Base-by-base conservation (phyloP, 2,797 vertebrate genomes). In the Labeo calbasu region DNA sequence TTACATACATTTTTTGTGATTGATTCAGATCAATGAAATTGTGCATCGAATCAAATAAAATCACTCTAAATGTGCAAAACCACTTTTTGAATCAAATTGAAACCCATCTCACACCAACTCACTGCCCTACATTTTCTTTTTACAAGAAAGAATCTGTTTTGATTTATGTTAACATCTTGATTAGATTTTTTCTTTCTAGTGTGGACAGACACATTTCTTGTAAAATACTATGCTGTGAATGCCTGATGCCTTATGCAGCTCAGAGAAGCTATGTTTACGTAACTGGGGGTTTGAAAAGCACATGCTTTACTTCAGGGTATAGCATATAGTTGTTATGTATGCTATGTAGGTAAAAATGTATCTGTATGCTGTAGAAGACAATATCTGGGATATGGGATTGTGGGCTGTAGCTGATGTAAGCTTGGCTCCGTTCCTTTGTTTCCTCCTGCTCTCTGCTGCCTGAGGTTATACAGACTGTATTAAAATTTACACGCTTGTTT, bases 401-500 rank as follows among this genome's bases (percentile, higher is more conserved):
- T 69, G 51, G 14, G 50, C 23, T 48, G 50, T 57, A 83, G 36
- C 17, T 77, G 17, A 65, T 75, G 6, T 57, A 59, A 36, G 7
- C 32, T 55, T 76, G 71, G 50, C 57, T 83, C 36, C 4, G 15
- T 63, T 40, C 4, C 21, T 23, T 72, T 51, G 23, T 78, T 79
- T 69, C 23, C 40, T 40, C n/a, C 48, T 63, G 43, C 12, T 10
- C 46, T 63, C 53, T 57, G 28, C 25, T 61, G 75, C 51, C 66
- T 51, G 76, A 43, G 76, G 76, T 84, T 36, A 65, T 51, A 71
- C 55, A 68, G 28, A 50, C 17, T 59, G 23, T 77, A 59, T 83
- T 53, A 61, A 55, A 36, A 86, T 84, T 0, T 23, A 55, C 61
- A 81, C 15, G 6, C 63, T 70, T 59, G 66, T 75, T 88, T 83